Conservation (phyloP, 1,140 invertebrate genomes). For the Acyrthosiphon pisum region DNA sequence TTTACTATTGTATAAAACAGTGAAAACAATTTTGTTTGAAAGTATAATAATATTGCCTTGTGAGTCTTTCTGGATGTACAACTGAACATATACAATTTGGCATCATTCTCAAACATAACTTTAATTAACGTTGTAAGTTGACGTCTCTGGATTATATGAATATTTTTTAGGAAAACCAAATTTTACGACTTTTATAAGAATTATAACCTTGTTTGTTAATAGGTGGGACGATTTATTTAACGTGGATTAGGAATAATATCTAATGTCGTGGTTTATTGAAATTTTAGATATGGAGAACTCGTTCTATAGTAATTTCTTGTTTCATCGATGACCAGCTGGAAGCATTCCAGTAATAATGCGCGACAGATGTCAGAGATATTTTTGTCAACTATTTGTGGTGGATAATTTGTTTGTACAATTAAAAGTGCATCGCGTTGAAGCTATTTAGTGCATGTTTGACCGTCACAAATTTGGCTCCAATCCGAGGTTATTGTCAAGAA, state of each 20-base stretch:
- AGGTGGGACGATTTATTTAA: not conserved
- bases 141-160: not conserved
- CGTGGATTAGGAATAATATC: not conserved
- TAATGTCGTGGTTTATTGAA: not conserved
- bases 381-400: not conserved
- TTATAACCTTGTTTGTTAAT: not conserved
- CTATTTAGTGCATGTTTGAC: slow-evolving; percentile 39
- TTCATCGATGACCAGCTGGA: slow-evolving; percentile 23
- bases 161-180: not conserved
- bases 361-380: slow-evolving; percentile 16
- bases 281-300: not conserved
- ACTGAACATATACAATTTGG: not conserved
- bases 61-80: not conserved
- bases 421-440: slow-evolving; percentile 16
- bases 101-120: not conserved
- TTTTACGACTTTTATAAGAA: not conserved
- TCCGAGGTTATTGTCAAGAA: slow-evolving; percentile 16
- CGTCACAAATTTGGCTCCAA: slow-evolving; percentile 28
- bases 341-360: not conserved
- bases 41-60: not conserved
- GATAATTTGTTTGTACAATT: slow-evolving; percentile 13
- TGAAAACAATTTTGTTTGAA: not conserved
- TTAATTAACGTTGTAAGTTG: not conserved
- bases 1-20: not conserved
- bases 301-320: not conserved